A percentile compares a stretch with the other conserved stretches of the same genome.
Conservation (phyloP, 2,797 vertebrate species). For the Pteropus rufus region DNA sequence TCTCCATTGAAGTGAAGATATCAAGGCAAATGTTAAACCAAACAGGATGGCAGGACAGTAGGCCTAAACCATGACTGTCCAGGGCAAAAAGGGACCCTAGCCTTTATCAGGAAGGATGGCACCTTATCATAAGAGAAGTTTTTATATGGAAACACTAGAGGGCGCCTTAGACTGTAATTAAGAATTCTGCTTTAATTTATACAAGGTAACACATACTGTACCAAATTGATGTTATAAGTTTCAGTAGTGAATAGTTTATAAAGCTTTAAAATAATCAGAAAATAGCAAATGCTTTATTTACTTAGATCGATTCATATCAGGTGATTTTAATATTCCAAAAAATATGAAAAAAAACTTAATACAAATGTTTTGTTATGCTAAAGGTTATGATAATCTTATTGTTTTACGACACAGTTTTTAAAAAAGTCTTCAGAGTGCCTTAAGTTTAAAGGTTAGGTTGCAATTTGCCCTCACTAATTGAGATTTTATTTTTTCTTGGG, state of each 20-base stretch:
- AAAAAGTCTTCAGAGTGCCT: background rate
- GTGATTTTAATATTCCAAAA: background rate
- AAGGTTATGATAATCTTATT: background rate
- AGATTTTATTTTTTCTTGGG: background rate
- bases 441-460: background rate
- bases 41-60: background rate
- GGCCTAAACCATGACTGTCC: background rate
- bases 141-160: slow-evolving; percentile 75
- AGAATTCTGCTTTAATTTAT: background rate
- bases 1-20: background rate
- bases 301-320: background rate
- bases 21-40: background rate
- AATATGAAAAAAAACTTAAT: background rate
- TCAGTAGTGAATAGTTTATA: background rate
- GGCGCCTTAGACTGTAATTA: slow-evolving; percentile 74
- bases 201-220: background rate
- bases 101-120: background rate
- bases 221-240: background rate
- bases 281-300: background rate
- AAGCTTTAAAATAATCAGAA: background rate
- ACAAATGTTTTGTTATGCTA: background rate
- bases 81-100: background rate
- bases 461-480: background rate
- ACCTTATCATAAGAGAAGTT: background rate
- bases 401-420: background rate